Evolutionary conservation across 2,113 vertebrate species (phyloP).

Genomic region (Podarcis muralis): DNA sequence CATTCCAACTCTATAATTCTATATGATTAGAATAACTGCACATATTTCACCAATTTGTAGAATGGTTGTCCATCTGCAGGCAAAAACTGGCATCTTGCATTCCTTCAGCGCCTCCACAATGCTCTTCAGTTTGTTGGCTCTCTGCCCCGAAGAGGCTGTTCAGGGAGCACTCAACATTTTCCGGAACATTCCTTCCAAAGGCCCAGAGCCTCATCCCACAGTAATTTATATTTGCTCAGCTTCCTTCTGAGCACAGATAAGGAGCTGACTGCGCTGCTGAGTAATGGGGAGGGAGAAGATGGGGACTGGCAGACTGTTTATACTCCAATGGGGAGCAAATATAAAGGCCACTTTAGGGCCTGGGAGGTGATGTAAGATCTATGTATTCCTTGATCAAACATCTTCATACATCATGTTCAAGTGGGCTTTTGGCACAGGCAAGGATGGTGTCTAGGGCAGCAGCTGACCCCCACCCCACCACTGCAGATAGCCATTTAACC

Average conservation of each 20-base stretch:
- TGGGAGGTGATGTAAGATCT: neutral
- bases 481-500: neutral
- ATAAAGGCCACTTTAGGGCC: neutral
- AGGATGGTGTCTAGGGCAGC: neutral
- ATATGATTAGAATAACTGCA: neutral
- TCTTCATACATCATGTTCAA: neutral
- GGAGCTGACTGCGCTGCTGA: neutral
- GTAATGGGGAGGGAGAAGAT: neutral
- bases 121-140: neutral
- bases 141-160: neutral
- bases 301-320: neutral
- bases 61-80: neutral
- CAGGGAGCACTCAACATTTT: conserved; percentile 11
- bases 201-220: neutral
- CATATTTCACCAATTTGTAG: neutral
- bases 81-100: neutral
- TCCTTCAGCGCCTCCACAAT: neutral
- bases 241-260: conserved; percentile 28
- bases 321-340: neutral
- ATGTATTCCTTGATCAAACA: conserved; percentile 12
- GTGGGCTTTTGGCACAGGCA: neutral
- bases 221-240: conserved; percentile 24
- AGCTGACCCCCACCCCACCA: neutral
- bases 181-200: conserved; percentile 8
- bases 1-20: neutral